These are phyloP conservation scores for Antennarius maculatus DNA, from an alignment of 2,797 vertebrate genomes.

Conservation along the genomic window DNA sequence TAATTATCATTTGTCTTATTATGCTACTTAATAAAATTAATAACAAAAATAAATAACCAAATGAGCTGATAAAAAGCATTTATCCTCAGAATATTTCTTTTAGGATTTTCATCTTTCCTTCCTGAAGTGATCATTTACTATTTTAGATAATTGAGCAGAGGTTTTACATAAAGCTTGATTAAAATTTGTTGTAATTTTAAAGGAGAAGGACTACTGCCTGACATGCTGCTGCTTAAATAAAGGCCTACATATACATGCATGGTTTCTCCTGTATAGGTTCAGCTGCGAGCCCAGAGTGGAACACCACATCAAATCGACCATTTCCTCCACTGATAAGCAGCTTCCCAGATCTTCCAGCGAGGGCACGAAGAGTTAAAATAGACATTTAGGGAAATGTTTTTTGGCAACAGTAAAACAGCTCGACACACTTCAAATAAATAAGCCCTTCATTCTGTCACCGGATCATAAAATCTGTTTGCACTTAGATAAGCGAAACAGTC, in stretches of 20 bases:
- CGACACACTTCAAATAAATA: conserved; percentile 10
- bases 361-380: conserved; percentile 56
- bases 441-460: neutral
- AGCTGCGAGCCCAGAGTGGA: conserved; percentile 64
- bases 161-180: neutral
- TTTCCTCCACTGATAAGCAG: conserved; percentile 80
- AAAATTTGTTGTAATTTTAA: neutral
- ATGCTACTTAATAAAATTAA: neutral
- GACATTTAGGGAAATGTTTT: conserved; percentile 52
- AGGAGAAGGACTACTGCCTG: neutral
- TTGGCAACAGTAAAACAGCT: conserved; percentile 59
- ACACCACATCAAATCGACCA: conserved; percentile 77
- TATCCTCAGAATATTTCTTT: neutral
- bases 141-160: neutral
- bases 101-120: neutral
- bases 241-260: conserved; percentile 2
- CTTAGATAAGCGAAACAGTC: conserved; percentile 13
- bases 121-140: neutral
- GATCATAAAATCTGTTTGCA: conserved; percentile 31
- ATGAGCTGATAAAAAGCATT: neutral
- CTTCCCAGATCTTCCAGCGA: conserved; percentile 75
- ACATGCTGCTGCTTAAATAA: neutral
- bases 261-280: conserved; percentile 49
- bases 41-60: neutral
- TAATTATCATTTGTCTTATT: neutral